Evolutionary conservation across 1,140 invertebrate genomes (phyloP).

Genomic region (Ceratosolen fusciceps): DNA sequence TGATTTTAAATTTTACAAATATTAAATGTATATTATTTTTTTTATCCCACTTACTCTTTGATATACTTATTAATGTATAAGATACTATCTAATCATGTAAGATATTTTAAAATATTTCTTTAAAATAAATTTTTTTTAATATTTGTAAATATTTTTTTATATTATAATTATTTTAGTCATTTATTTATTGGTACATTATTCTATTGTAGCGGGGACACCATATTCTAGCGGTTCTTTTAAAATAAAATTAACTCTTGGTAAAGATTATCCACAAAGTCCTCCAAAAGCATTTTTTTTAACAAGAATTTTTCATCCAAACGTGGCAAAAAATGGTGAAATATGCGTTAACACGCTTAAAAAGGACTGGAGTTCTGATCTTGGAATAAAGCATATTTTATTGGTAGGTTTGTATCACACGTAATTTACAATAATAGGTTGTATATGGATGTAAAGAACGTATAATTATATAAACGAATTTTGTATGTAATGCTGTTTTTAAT

Average conservation of each 20-base stretch:
- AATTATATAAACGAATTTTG: too few species aligned
- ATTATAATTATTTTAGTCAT: background rate
- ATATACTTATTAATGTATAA: too few species aligned
- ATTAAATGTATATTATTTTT: too few species aligned
- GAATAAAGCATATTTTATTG: slow-evolving; percentile 95
- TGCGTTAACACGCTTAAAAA: slow-evolving; percentile 98
- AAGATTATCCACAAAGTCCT: slow-evolving; percentile 93
- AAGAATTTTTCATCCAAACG: slow-evolving; percentile 98
- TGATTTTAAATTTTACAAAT: too few species aligned
- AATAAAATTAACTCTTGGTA: slow-evolving; percentile 91
- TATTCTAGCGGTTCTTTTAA: slow-evolving; percentile 88
- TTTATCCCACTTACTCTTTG: too few species aligned
- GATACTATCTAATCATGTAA: too few species aligned
- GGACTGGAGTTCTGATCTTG: slow-evolving; percentile 96
- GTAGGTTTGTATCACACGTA: too few species aligned
- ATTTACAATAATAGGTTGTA: too few species aligned
- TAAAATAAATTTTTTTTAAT: background rate
- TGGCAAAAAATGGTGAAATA: slow-evolving; percentile 94
- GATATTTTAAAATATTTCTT: too few species aligned
- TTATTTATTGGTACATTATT: slow-evolving; percentile 40
- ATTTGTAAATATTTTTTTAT: background rate
- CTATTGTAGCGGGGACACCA: slow-evolving; percentile 83
- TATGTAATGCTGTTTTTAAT: too few species aligned
- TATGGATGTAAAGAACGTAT: too few species aligned
- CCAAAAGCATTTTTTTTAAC: slow-evolving; percentile 97